Percentiles rank a stretch among this genome's conserved stretches.
Evolutionary conservation across 1,140 invertebrate species (phyloP).

Genomic region (Bombus huntii): DNA sequence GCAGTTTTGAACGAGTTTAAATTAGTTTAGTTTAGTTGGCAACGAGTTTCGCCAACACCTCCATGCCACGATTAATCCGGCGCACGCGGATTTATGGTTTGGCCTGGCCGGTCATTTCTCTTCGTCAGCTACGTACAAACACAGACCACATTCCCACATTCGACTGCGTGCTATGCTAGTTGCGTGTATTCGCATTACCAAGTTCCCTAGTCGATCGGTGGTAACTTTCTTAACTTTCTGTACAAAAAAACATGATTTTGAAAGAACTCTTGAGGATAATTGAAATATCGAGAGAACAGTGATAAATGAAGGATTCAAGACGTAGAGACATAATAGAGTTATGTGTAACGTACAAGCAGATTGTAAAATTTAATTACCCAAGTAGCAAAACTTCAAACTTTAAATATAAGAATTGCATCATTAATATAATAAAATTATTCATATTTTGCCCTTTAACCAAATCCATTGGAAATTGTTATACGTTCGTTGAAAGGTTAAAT

Average conservation of each 20-base stretch:
- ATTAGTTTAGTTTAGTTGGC: slow-evolving; percentile 81
- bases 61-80: slow-evolving; percentile 77
- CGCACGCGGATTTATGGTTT: slow-evolving; percentile 77
- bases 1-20: slow-evolving; percentile 77
- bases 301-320: neutral
- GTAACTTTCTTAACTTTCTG: slow-evolving; percentile 30
- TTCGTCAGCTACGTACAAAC: slow-evolving; percentile 73
- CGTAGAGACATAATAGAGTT: too few species aligned
- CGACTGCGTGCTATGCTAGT: slow-evolving; percentile 28
- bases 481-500: neutral
- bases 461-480: neutral
- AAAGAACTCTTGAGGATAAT: neutral
- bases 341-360: neutral
- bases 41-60: slow-evolving; percentile 75
- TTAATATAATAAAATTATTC: too few species aligned
- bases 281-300: neutral
- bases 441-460: neutral
- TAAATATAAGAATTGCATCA: too few species aligned
- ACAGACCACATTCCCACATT: slow-evolving; percentile 41
- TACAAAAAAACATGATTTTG: neutral
- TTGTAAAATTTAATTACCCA: too few species aligned
- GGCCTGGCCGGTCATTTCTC: slow-evolving; percentile 76
- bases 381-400: too few species aligned
- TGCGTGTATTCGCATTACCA: slow-evolving; percentile 32
- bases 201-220: slow-evolving; percentile 7